phyloP scores from a whole-genome alignment of 92 coral and sea anemone species.

The Epizoanthus scotinus region DNA sequence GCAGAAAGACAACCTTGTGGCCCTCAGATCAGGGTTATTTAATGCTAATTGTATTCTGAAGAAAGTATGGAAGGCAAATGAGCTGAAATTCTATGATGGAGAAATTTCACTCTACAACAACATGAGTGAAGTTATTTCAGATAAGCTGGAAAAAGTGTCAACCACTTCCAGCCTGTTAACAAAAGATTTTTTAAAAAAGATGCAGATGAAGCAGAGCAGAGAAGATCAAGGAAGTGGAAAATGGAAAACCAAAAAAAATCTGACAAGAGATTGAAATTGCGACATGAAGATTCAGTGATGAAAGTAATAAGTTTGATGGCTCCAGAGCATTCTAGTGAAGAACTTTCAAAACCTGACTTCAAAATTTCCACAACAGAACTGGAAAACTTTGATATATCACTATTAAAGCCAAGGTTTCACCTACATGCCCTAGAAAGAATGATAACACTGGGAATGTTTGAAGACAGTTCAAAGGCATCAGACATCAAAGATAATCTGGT shows the following conservation, averaged over 20 bases:
- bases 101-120: no score
- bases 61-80: conserved; percentile 26
- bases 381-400: conserved; percentile 13
- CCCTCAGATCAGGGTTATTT: conserved; percentile 9
- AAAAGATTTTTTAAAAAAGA: conserved; percentile 1
- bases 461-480: conserved; percentile 26
- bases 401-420: conserved; percentile 16
- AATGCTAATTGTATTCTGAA: conserved; percentile 2
- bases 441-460: conserved; percentile 34
- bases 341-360: no score
- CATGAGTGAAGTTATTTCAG: background rate
- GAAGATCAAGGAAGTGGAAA: no score
- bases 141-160: conserved; percentile 38
- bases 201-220: conserved; percentile 21
- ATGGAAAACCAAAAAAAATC: no score
- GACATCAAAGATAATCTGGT: conserved; percentile 30
- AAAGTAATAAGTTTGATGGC: background rate
- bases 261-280: background rate
- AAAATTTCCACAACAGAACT: background rate
- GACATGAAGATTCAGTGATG: no score
- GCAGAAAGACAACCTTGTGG: conserved; percentile 29
- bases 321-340: no score
- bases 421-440: conserved; percentile 25
- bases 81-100: background rate
- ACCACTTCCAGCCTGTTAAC: conserved; percentile 19